These are phyloP conservation scores for Scophthalmus maximus DNA, from an alignment of 2,113 vertebrate species.

Conservation along the genomic window DNA sequence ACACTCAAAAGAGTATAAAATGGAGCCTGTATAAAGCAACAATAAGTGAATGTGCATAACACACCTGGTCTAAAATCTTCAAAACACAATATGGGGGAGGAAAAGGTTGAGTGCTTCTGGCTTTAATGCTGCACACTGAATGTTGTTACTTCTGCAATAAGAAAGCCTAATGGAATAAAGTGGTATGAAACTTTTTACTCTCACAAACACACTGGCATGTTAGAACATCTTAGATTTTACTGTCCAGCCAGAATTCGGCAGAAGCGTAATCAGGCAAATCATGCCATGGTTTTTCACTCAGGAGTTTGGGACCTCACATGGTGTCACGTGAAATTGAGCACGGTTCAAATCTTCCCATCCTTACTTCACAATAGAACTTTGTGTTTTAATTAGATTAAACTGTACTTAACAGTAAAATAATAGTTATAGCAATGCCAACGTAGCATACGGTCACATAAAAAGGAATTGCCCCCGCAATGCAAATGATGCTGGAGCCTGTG, in stretches of 20 bases:
- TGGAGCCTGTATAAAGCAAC: too few relatives aligned
- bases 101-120: too few relatives aligned
- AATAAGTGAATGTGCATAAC: too few relatives aligned
- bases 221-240: too few relatives aligned
- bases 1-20: too few relatives aligned
- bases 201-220: too few relatives aligned
- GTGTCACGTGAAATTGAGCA: neutral
- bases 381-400: neutral
- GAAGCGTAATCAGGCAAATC: too few relatives aligned
- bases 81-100: too few relatives aligned
- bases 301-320: neutral
- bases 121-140: neutral
- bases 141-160: neutral
- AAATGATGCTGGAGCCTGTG: slow-evolving; percentile 24
- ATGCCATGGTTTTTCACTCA: too few relatives aligned
- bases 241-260: too few relatives aligned
- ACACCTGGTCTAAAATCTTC: too few relatives aligned
- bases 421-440: slow-evolving; percentile 1
- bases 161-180: neutral
- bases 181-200: neutral
- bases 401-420: slow-evolving; percentile 5
- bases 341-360: too few relatives aligned
- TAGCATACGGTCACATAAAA: slow-evolving; percentile 25
- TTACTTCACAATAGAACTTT: neutral
- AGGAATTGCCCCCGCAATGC: neutral